These are phyloP conservation scores for Pseudococcus jackbeardsleyi DNA, from an alignment of 2,888 invertebrate genomes.

Conservation along the genomic window DNA sequence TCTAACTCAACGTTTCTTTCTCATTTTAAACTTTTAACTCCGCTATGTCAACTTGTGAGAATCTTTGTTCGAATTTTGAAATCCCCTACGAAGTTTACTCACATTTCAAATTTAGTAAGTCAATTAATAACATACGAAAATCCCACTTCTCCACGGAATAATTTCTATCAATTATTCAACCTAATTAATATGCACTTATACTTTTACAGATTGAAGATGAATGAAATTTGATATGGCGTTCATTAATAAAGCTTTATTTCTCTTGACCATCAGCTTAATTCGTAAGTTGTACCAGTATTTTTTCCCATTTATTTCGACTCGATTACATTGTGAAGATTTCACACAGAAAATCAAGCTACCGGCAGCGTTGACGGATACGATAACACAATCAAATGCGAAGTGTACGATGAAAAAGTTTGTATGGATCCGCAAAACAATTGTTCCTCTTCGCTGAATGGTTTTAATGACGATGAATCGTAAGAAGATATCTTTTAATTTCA, in stretches of 20 bases:
- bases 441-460: neutral
- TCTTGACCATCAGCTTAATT: neutral
- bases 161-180: neutral
- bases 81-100: neutral
- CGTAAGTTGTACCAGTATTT: neutral
- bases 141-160: no score
- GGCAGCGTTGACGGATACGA: neutral
- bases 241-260: neutral
- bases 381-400: constrained; percentile 9
- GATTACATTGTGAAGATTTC: neutral
- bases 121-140: neutral
- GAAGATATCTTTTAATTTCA: neutral
- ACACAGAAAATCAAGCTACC: neutral
- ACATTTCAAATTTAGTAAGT: neutral
- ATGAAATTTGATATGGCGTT: neutral
- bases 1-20: neutral
- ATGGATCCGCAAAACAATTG: neutral
- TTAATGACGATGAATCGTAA: neutral
- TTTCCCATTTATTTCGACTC: neutral
- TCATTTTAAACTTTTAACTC: neutral
- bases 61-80: neutral
- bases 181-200: neutral
- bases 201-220: neutral
- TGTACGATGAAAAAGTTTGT: neutral
- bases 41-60: neutral